phyloP scores from a whole-genome alignment of 2,113 vertebrate genomes.

The Pedionomus torquatus region DNA sequence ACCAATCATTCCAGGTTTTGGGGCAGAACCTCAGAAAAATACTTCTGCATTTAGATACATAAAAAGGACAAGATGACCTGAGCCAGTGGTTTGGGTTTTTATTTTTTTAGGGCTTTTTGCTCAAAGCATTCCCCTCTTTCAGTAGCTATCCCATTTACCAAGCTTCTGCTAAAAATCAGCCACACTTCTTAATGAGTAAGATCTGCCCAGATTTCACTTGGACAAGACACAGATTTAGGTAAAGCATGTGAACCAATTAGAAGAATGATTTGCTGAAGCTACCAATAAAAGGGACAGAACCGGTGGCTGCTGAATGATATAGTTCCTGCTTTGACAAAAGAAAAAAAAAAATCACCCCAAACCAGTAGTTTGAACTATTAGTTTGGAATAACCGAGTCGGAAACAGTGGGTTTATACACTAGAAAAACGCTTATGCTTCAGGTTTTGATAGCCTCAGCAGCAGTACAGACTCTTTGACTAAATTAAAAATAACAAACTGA shows the following conservation, averaged over 20 bases:
- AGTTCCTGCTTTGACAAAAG: background rate
- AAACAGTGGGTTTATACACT: background rate
- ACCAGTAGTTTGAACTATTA: background rate
- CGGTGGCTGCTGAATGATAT: background rate
- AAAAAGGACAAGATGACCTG: background rate
- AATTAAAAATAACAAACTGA: background rate
- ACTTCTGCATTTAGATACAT: background rate
- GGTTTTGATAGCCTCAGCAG: background rate
- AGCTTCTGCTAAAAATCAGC: background rate
- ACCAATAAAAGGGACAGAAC: background rate
- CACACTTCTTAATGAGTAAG: background rate
- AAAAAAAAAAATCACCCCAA: too few species aligned
- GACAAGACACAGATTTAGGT: background rate
- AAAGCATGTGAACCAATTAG: background rate
- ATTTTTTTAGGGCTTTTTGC: background rate
- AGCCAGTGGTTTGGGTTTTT: background rate
- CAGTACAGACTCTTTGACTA: background rate
- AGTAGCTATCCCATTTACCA: background rate
- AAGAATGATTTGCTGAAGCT: background rate
- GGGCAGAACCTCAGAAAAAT: background rate
- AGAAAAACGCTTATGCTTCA: background rate
- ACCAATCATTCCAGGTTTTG: background rate
- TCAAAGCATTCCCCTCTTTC: background rate
- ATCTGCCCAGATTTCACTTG: background rate
- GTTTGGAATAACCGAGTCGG: background rate